Base-by-base conservation (phyloP, 2,888 invertebrate genomes). In the Synergus laeviventris region DNA sequence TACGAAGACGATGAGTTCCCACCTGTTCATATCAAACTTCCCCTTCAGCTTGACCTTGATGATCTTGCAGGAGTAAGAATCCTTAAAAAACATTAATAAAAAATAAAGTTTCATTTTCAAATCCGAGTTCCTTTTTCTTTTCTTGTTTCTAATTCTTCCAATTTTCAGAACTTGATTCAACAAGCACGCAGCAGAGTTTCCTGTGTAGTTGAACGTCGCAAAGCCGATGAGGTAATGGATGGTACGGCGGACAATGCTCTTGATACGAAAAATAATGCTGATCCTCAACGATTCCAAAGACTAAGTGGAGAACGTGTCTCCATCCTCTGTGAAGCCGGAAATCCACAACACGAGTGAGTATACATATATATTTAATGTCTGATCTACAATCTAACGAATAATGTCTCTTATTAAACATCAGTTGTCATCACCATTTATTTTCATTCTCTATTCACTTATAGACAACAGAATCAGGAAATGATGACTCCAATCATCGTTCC, bases 131-230 rank as follows among this genome's bases (percentile, higher is more conserved):
- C 45, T 74, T 39, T 59, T 70, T 38, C 16, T 24, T n/a, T 36
- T 16, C 31, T 74, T 24, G 38, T 18, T 18, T 31, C 21, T 8
- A 54, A 59, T 61, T 42, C 14, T 12, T 62, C 54, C 38, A 42
- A 56, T 21, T 75, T 79, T 18, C 82, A 93, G 93, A 90, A 91
- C 78, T 83, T 93, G 84, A 91, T 93, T 86, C 92, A 92, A 82
- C 92, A 92, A 82, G 92, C 92, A 77, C 90, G 92, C 70, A 96
- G 96, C 78, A 95, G 95, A 91, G 97, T 97, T 95, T 97, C 97
- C 91, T 97, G 97, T 91, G 94, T 97, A 31, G 96, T 97, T 60
- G 97, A 97, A 91, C 95, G 96, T 89, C 95, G 96, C 84, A 94
- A 94, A 82, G 94, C 95, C 74, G 97, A 97, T 87, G 96, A 97